Evolutionary conservation across 2,888 invertebrate species (phyloP).

Genomic region (Hirtodrosophila trivittata): DNA sequence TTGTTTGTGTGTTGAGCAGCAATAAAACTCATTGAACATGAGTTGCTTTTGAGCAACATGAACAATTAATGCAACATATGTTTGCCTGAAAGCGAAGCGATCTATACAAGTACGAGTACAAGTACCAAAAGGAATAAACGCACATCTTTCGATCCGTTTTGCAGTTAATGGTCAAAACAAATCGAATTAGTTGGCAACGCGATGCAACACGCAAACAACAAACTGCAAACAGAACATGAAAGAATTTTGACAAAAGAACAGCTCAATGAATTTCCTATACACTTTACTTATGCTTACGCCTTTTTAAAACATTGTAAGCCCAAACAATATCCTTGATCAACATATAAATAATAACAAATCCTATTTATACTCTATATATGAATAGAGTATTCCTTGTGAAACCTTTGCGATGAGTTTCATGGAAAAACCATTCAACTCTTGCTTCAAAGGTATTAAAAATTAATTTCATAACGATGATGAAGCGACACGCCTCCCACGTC

Average conservation of each 20-base stretch:
- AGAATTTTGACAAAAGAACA: not conserved
- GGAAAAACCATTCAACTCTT: conserved; percentile 9
- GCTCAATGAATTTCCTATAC: conserved; percentile 17
- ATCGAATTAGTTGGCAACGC: conserved; percentile 70
- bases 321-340: too few relatives aligned
- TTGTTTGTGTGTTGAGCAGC: conserved; percentile 76
- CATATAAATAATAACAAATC: not conserved
- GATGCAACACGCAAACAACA: conserved; percentile 50
- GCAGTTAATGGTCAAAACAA: conserved; percentile 47
- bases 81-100: conserved; percentile 43
- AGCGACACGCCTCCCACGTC: conserved; percentile 65
- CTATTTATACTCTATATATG: not conserved
- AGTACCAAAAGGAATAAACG: conserved; percentile 14
- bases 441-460: conserved; percentile 48
- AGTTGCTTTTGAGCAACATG: conserved; percentile 75
- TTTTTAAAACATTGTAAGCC: too few relatives aligned
- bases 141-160: conserved; percentile 58
- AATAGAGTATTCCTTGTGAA: too few relatives aligned
- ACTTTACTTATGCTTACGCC: too few relatives aligned
- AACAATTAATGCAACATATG: conserved; percentile 79
- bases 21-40: conserved; percentile 78
- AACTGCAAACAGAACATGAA: conserved; percentile 17
- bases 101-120: conserved; percentile 7
- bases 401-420: too few relatives aligned
- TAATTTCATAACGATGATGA: conserved; percentile 80